Conservation (phyloP, 2,888 invertebrate species). For the Epirrhoe alternata region DNA sequence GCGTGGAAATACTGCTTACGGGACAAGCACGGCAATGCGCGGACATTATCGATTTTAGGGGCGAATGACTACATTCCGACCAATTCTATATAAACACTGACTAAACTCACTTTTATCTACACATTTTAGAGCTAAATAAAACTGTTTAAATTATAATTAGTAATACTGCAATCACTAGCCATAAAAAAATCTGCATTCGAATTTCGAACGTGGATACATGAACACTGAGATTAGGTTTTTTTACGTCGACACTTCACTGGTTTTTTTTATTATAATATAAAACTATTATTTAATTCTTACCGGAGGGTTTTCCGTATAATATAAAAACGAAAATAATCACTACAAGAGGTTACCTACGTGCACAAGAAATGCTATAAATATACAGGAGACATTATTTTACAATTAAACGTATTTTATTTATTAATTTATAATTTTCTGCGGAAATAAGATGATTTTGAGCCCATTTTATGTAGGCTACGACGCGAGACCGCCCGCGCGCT, state of each 20-base stretch:
- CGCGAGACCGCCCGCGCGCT: constrained; percentile 63
- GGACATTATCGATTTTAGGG: constrained; percentile 77
- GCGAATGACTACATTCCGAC: constrained; percentile 56
- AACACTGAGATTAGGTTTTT: constrained; percentile 29
- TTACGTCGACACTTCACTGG: constrained; percentile 32
- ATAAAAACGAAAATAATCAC: constrained; percentile 33
- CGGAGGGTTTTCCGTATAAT: constrained; percentile 35
- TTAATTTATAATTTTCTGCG: constrained; percentile 63
- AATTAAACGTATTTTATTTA: constrained; percentile 48
- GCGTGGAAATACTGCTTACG: constrained; percentile 42
- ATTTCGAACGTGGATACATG: constrained; percentile 21
- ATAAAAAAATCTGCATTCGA: constrained; percentile 33
- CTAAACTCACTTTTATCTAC: constrained; percentile 33
- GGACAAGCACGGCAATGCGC: constrained; percentile 60
- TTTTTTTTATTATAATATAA: constrained; percentile 2
- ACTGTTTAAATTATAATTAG: constrained; percentile 33
- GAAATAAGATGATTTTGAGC: constrained; percentile 54
- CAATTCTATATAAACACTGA: constrained; percentile 59
- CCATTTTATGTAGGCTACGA: constrained; percentile 63
- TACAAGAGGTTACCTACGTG: constrained; percentile 51
- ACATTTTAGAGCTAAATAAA: constrained; percentile 26
- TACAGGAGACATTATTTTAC: constrained; percentile 62
- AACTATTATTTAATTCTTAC: constrained; percentile 36
- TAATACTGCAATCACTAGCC: constrained; percentile 30
- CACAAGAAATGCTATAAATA: constrained; percentile 72